Conservation (phyloP, 2,113 vertebrate genomes). For the human region GRCh38 chr7:2219501-2220000, state of each 20-base stretch:
- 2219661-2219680: no score
- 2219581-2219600: no score
- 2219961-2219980: neutral
- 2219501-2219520: neutral
- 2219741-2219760: rapidly evolving
- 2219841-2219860: neutral
- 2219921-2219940: neutral
- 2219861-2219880: neutral
- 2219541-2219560: neutral
- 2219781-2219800: neutral
- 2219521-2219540: neutral
- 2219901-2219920: neutral
- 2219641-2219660: no score
- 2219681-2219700: no score
- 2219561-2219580: neutral
- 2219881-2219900: neutral
- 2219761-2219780: neutral
- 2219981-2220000: rapidly evolving
- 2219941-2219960: neutral
- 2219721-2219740: neutral
- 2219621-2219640: no score
- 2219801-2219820: neutral
- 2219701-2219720: no score
- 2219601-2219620: no score
- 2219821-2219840: rapidly evolving